These are phyloP conservation scores for Meteorus cinctellus DNA, from an alignment of 2,888 invertebrate species.

Conservation along the genomic window DNA sequence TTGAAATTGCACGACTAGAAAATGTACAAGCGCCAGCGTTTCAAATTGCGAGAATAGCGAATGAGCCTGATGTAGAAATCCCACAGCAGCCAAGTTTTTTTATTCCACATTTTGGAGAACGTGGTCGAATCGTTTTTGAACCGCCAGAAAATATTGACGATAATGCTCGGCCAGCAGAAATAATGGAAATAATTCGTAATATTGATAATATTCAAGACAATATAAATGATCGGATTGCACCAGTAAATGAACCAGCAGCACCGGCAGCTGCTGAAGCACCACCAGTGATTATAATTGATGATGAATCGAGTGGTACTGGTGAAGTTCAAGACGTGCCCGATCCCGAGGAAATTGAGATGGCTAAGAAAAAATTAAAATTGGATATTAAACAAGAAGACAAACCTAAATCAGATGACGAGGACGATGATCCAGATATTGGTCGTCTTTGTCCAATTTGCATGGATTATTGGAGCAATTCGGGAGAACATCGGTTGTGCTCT, in stretches of 20 bases:
- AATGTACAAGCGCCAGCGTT: constrained; percentile 11
- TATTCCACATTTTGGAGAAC: not conserved
- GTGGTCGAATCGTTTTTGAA: not conserved
- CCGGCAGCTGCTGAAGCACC: constrained; percentile 9
- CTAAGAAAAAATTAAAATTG: constrained; percentile 24
- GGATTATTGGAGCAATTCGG: constrained; percentile 90
- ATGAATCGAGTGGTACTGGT: constrained; percentile 21
- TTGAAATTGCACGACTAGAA: constrained; percentile 16
- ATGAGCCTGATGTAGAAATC: not conserved
- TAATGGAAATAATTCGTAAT: not conserved
- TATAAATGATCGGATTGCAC: not conserved
- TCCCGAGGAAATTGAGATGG: constrained; percentile 22
- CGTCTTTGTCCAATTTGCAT: constrained; percentile 88
- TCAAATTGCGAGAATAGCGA: not conserved
- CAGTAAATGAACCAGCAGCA: not conserved
- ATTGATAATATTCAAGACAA: not conserved
- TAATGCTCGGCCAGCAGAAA: constrained; percentile 11
- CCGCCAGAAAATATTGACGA: constrained; percentile 11
- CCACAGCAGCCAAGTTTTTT: not conserved
- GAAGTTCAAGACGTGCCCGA: constrained; percentile 11
- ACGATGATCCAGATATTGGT: constrained; percentile 47
- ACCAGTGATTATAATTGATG: constrained; percentile 22
- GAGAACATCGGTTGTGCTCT: constrained; percentile 89
- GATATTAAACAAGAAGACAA: constrained; percentile 18
- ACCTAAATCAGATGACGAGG: constrained; percentile 24